phyloP scores from a whole-genome alignment of 2,888 invertebrate species.

The Tiliacea aurago region DNA sequence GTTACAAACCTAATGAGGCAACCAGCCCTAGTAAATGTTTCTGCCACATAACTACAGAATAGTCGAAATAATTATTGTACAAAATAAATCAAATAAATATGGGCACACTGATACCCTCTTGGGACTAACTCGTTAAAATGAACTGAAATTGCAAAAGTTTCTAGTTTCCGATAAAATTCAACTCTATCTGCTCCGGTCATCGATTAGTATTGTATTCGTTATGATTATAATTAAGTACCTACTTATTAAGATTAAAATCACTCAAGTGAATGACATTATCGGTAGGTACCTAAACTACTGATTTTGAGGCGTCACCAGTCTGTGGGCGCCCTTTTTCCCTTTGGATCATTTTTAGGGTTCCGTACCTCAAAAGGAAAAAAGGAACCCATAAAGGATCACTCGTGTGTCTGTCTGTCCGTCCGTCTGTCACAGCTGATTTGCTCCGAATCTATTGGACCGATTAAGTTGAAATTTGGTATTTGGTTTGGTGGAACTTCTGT shows the following conservation, averaged over 20 bases:
- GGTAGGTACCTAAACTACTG: background rate
- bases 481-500: no score
- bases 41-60: conserved; percentile 29
- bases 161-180: conserved; percentile 28
- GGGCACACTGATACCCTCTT: conserved; percentile 27
- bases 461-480: no score
- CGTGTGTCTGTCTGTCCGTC: no score
- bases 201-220: conserved; percentile 23
- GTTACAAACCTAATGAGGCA: conserved; percentile 40
- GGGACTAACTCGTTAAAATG: conserved; percentile 11
- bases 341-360: background rate
- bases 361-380: no score
- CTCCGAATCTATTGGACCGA: no score
- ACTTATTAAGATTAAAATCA: conserved; percentile 22
- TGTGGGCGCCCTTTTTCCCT: background rate
- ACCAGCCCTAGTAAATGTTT: conserved; percentile 10
- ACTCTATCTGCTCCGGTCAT: conserved; percentile 32
- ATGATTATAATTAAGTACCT: conserved; percentile 18
- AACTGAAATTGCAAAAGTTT: background rate
- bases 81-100: conserved; percentile 12
- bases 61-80: background rate
- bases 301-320: background rate
- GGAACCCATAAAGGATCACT: no score
- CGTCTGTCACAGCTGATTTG: no score
- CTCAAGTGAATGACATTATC: conserved; percentile 13